Evolutionary conservation across 30 jellyfish, hydroid and myxozoan genomes (phyloP), one percentile per base, ranked within the genome.

Genomic region (Hydractinia echinata): DNA sequence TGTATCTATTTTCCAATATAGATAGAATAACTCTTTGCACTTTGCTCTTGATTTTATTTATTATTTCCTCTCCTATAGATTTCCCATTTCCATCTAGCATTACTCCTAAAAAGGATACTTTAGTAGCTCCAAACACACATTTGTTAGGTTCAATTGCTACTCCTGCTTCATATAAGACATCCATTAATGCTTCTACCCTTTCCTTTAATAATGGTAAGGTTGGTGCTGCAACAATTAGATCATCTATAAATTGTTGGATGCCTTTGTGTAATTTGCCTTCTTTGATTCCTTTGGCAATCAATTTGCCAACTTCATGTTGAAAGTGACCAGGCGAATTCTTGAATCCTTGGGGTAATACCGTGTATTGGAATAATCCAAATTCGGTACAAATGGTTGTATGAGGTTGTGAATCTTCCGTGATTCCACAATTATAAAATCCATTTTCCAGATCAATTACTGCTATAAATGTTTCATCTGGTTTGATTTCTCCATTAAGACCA

Each of bases 221-320:
- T n/a, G 68, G 68, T 9, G 68, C 68, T 10, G 13, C 68, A n/a
- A 56, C 68, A n/a, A 56, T 56, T 10, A 56, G 10, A n/a, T 56
- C 68, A 56, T 56, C 68, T 56, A 56, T 56, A n/a, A 56, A 9
- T 10, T 56, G 68, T 56, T n/a, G 10, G n/a, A 56, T 56, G 68
- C n/a, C n/a, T 9, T 56, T 10, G 68, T 56, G 73, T 15, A 62
- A 15, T 62, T 50, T 62, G 5, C 10, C 10, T 7, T 10, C 5
- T 62, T 62, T 10, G 7, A 15, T 62, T 5, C 8, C 73, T n/a
- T n/a, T n/a, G n/a, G n/a, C n/a, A n/a, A n/a, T n/a, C n/a, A n/a
- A n/a, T n/a, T 56, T n/a, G 68, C 13, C 68, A n/a, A 56, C 68
- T 56, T n/a, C 13, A n/a, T 56, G 68, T n/a, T 56, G 68, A 56